Conservation (phyloP, 2,113 vertebrate species). For the Agapornis roseicollis region DNA sequence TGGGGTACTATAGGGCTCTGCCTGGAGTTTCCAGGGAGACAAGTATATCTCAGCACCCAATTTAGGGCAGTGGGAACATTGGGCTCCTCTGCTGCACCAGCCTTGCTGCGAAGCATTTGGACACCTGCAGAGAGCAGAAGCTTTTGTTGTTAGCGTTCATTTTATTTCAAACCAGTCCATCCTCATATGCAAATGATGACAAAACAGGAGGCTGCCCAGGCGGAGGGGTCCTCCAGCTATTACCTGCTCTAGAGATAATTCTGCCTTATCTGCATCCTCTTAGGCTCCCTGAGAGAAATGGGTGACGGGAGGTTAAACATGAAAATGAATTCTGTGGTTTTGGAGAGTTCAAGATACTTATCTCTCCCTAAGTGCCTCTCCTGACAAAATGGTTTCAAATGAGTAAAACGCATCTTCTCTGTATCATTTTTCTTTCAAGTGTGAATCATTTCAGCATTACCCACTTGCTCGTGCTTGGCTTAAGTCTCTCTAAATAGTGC, state of each 20-base stretch:
- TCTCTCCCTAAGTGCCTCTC: constrained; percentile 64
- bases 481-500: neutral
- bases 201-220: neutral
- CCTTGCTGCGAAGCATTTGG: neutral
- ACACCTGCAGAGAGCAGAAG: neutral
- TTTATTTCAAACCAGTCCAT: neutral
- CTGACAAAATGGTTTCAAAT: constrained; percentile 60
- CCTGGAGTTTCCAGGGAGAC: neutral
- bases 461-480: neutral
- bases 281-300: constrained; percentile 23
- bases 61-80: neutral
- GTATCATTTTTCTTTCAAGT: constrained; percentile 49
- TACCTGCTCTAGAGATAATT: constrained; percentile 43
- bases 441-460: constrained; percentile 18
- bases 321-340: constrained; percentile 62
- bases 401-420: constrained; percentile 23
- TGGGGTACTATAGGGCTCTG: neutral
- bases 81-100: neutral
- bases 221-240: constrained; percentile 30
- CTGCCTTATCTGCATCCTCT: constrained; percentile 57
- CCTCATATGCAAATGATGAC: neutral
- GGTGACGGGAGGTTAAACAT: constrained; percentile 51
- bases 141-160: fast-evolving
- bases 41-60: neutral
- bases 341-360: constrained; percentile 63